phyloP scores from a whole-genome alignment of 53 echinoderm and acorn worm genomes.

The Holothuria leucospilota region DNA sequence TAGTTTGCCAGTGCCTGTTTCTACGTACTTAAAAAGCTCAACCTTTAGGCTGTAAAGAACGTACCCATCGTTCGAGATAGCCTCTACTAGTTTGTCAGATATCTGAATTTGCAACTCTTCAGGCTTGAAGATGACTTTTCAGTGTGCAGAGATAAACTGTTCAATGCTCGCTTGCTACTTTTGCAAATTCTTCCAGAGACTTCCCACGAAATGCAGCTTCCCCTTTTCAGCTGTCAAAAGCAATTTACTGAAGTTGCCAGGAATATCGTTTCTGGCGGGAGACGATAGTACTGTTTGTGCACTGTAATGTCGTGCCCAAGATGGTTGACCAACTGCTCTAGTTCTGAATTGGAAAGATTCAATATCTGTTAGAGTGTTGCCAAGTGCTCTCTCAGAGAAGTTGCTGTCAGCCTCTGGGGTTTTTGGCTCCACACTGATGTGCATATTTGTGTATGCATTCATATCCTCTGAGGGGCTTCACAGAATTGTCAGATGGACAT shows the following conservation, averaged over 20 bases:
- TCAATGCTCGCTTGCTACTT: neutral
- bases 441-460: constrained; percentile 31
- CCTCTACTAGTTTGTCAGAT: too few species aligned
- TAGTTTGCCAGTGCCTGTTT: too few species aligned
- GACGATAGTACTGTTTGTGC: constrained; percentile 62
- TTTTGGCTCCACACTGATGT: constrained; percentile 38
- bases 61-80: too few species aligned
- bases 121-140: too few species aligned
- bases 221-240: constrained; percentile 50
- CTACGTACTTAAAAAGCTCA: too few species aligned
- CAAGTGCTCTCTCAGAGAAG: constrained; percentile 63
- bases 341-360: constrained; percentile 42
- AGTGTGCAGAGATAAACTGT: too few species aligned
- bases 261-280: constrained; percentile 47
- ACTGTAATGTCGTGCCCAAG: constrained; percentile 57
- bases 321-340: constrained; percentile 65
- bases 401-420: constrained; percentile 58
- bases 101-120: too few species aligned
- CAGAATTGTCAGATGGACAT: constrained; percentile 1
- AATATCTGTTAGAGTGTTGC: constrained; percentile 61
- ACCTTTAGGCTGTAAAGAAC: too few species aligned
- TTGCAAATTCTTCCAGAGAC: constrained; percentile 14
- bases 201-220: neutral
- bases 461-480: constrained; percentile 29
- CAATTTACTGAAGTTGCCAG: constrained; percentile 63